Percentiles rank a stretch among this genome's conserved stretches.
Conservation (phyloP, 2,888 invertebrate species). For the Balanococcus diminutus region DNA sequence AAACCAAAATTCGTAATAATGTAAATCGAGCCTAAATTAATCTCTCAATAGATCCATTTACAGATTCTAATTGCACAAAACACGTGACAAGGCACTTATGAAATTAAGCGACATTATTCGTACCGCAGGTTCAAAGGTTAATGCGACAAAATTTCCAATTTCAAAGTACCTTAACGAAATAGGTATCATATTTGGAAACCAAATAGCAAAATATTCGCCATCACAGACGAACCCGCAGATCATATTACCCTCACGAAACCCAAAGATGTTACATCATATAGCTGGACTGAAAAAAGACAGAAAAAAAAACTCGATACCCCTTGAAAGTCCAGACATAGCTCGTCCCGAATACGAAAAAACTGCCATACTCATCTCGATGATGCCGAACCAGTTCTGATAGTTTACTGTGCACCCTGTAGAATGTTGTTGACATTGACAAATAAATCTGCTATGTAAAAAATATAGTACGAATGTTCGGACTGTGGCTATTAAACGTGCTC, state of each 20-base stretch:
- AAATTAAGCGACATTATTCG: not conserved
- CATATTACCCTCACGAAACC: not conserved
- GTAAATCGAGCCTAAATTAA: not conserved
- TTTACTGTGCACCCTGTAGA: constrained; percentile 31
- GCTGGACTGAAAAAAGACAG: not conserved
- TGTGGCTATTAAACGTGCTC: not conserved
- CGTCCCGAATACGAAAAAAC: not conserved
- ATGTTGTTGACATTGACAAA: constrained; percentile 53
- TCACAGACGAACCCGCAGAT: not conserved
- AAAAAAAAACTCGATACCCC: constrained; percentile 11
- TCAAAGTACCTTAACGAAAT: not conserved
- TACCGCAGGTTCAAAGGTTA: not conserved
- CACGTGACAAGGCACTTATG: not conserved
- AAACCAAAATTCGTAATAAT: not conserved
- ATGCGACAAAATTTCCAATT: not conserved
- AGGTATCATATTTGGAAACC: not conserved
- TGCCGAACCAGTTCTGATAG: constrained; percentile 48
- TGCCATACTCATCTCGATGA: not conserved
- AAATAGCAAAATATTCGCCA: not conserved
- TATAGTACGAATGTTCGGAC: constrained; percentile 20
- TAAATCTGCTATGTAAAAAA: constrained; percentile 38
- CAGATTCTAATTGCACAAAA: not conserved
- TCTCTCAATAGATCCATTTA: not conserved
- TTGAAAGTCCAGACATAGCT: constrained; percentile 23
- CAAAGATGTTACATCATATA: not conserved